Conservation (phyloP, 2,113 vertebrate genomes). For the Thermophis baileyi region DNA sequence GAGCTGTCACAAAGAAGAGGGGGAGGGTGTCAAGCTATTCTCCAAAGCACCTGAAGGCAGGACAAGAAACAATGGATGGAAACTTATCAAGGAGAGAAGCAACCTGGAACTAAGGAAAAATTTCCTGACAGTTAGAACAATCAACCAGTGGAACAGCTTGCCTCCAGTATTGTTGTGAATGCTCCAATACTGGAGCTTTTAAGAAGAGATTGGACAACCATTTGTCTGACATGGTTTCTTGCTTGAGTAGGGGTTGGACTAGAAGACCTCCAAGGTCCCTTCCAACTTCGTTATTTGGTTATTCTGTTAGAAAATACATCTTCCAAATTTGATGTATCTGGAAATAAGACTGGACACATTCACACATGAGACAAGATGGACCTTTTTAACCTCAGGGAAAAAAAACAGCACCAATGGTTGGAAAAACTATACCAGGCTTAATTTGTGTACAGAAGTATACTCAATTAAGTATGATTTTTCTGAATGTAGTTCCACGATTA, state of each 20-base stretch:
- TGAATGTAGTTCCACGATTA: no score
- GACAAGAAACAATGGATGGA: background rate
- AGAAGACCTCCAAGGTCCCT: background rate
- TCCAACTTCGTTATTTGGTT: background rate
- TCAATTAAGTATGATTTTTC: no score
- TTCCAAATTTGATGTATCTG: no score
- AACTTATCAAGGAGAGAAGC: background rate
- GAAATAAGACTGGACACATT: no score
- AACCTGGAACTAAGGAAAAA: background rate
- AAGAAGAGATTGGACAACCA: background rate
- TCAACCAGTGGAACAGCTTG: background rate
- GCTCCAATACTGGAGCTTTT: background rate
- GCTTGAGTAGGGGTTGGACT: background rate
- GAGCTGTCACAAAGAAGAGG: background rate
- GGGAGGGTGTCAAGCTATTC: background rate
- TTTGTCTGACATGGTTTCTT: background rate
- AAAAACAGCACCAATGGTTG: no score
- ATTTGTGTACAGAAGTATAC: no score
- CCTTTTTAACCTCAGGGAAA: no score
- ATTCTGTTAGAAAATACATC: no score
- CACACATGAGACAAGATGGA: no score
- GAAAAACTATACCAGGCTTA: no score
- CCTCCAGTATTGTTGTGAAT: background rate
- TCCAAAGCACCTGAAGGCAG: background rate
- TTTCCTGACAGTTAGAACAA: background rate